Percentiles rank a stretch among this genome's conserved stretches.
Conservation (phyloP, 2,113 vertebrate species). For the Crotalus helleri region DNA sequence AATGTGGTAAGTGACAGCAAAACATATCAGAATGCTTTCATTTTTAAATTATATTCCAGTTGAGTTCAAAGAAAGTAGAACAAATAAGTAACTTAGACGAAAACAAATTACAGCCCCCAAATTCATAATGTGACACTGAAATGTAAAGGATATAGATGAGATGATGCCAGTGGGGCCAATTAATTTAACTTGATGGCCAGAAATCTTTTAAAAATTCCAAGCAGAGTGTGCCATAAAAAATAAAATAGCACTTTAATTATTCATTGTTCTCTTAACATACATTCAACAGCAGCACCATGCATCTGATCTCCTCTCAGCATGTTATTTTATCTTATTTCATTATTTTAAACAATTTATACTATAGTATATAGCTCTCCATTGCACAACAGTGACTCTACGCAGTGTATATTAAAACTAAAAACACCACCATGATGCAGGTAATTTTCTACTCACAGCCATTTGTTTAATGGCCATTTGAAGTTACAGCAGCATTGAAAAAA, state of each 20-base stretch:
- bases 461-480: not conserved
- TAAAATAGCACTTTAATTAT: not conserved
- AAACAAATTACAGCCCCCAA: not conserved
- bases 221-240: not conserved
- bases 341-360: not conserved
- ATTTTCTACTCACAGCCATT: not conserved
- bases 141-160: not conserved
- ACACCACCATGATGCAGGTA: not conserved
- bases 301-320: not conserved
- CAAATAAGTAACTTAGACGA: not conserved
- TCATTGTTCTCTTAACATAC: not conserved
- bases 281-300: not conserved
- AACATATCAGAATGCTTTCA: not conserved
- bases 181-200: not conserved
- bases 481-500: not conserved
- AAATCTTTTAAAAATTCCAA: not conserved
- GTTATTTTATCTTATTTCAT: not conserved
- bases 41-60: not conserved
- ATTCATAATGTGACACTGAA: not conserved
- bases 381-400: not conserved
- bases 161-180: not conserved
- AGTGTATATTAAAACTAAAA: not conserved
- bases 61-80: not conserved
- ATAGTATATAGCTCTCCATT: not conserved
- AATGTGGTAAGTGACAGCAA: slow-evolving; percentile 73